These are phyloP conservation scores for Murina feae DNA, from an alignment of 2,113 vertebrate genomes.

Conservation along the genomic window DNA sequence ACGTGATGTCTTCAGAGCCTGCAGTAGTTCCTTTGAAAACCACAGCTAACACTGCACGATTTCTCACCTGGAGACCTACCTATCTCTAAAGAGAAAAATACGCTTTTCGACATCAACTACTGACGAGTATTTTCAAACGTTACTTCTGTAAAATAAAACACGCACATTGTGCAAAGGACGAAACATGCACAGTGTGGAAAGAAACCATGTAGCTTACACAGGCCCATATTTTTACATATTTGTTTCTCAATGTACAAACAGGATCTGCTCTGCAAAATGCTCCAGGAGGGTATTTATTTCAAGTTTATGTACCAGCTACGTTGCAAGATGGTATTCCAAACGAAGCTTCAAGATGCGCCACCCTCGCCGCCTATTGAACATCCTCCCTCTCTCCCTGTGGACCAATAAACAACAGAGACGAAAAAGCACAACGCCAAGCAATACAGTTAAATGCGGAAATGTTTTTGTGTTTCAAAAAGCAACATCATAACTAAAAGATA, in stretches of 20 bases:
- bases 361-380: neutral
- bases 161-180: constrained; percentile 62
- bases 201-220: constrained; percentile 54
- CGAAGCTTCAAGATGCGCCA: constrained; percentile 50
- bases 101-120: neutral
- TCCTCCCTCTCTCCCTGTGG: neutral
- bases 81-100: constrained; percentile 22
- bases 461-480: neutral
- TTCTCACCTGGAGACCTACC: constrained; percentile 13
- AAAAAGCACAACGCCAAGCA: neutral
- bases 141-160: constrained; percentile 60
- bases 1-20: neutral
- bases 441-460: constrained; percentile 7
- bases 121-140: constrained; percentile 45
- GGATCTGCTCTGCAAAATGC: constrained; percentile 74
- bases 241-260: constrained; percentile 74
- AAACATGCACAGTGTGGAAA: constrained; percentile 56
- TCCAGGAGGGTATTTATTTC: constrained; percentile 63
- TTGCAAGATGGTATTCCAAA: constrained; percentile 68
- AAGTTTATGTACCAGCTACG: constrained; percentile 67
- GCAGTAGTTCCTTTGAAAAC: neutral
- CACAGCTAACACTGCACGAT: neutral
- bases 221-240: constrained; percentile 74
- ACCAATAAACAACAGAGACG: constrained; percentile 15
- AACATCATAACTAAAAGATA: neutral